These are phyloP conservation scores for Rhodeus uyekii DNA, from an alignment of 2,797 vertebrate species.

Conservation along the genomic window DNA sequence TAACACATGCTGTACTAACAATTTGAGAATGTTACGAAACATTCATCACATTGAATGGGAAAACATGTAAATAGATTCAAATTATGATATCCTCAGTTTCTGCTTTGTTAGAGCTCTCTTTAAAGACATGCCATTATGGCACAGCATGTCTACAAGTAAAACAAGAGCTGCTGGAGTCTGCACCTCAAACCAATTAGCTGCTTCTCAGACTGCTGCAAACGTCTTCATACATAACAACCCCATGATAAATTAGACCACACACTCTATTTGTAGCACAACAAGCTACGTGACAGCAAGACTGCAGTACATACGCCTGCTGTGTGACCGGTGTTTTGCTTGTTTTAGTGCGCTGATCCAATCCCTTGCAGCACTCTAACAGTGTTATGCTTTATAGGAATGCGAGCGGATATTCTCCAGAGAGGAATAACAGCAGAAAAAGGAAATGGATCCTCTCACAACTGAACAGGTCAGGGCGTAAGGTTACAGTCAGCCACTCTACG, in stretches of 20 bases:
- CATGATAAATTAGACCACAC: conserved; percentile 56
- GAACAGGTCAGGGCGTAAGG: conserved; percentile 49
- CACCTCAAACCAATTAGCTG: conserved; percentile 56
- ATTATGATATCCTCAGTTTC: conserved; percentile 44
- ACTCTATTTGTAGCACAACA: conserved; percentile 57
- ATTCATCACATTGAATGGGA: background rate
- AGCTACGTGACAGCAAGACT: conserved; percentile 48
- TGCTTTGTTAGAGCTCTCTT: conserved; percentile 31
- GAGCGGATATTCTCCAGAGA: conserved; percentile 26
- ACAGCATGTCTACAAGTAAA: conserved; percentile 49
- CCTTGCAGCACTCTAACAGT: conserved; percentile 16
- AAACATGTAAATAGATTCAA: conserved; percentile 36
- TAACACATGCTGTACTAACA: conserved; percentile 26
- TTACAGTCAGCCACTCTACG: conserved; percentile 33
- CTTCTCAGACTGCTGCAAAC: conserved; percentile 54
- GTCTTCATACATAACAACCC: conserved; percentile 58
- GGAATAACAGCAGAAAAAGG: conserved; percentile 11
- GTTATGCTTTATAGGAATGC: conserved; percentile 20
- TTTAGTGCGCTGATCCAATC: conserved; percentile 47
- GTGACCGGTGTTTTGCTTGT: conserved; percentile 40
- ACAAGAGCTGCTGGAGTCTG: conserved; percentile 51
- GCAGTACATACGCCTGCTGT: conserved; percentile 39
- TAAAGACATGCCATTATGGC: conserved; percentile 39
- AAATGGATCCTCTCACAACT: conserved; percentile 38
- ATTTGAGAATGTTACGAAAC: conserved; percentile 7